These are phyloP conservation scores for Agrypnia vestita DNA, from an alignment of 1,140 invertebrate species.

Conservation along the genomic window DNA sequence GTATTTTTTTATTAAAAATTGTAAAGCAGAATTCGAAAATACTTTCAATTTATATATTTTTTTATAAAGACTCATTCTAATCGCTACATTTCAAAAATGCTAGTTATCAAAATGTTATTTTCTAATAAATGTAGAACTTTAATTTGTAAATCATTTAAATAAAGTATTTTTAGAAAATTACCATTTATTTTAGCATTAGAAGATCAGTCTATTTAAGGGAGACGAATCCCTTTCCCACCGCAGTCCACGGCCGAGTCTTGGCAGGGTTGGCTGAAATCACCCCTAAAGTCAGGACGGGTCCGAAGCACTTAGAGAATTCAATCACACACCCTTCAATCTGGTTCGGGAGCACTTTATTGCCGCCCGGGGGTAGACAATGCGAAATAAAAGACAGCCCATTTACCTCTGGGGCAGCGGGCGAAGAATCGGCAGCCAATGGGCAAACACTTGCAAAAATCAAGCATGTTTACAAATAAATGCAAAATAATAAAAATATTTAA, in stretches of 20 bases:
- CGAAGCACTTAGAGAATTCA: slow-evolving; percentile 57
- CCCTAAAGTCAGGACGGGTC: slow-evolving; percentile 20
- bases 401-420: neutral
- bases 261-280: neutral
- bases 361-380: slow-evolving; percentile 51
- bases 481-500: neutral
- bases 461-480: neutral
- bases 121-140: no score
- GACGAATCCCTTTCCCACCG: neutral
- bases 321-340: slow-evolving; percentile 58
- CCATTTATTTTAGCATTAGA: neutral
- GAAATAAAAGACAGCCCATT: slow-evolving; percentile 55
- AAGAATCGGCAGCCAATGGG: neutral
- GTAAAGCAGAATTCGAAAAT: no score
- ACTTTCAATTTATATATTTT: no score
- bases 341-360: slow-evolving; percentile 55
- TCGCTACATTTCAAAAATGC: no score
- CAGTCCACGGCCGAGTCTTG: slow-evolving; percentile 2
- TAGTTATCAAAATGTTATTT: no score
- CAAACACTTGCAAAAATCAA: neutral
- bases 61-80: no score
- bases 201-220: neutral
- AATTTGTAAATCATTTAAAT: no score
- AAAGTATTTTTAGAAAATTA: no score
- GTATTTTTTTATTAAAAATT: no score